phyloP scores from a whole-genome alignment of 2,113 vertebrate species.

The Engraulis encrasicolus region DNA sequence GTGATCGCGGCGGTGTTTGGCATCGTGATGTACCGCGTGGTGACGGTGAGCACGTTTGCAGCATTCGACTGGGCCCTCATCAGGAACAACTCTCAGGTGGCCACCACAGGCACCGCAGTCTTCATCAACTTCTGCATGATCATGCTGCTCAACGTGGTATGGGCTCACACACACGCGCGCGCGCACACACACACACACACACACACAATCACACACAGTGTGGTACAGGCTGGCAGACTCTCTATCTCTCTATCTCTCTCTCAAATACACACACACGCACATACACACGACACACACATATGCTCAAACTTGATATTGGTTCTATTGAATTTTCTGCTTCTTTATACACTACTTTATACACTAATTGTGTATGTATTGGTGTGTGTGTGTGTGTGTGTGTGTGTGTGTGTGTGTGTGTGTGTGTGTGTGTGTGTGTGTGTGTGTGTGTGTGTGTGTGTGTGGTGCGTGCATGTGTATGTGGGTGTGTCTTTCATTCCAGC shows the following conservation, averaged over 20 bases:
- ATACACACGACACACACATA: no score
- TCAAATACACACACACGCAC: no score
- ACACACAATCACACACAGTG: no score
- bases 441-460: not conserved
- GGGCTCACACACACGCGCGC: slow-evolving; percentile 56
- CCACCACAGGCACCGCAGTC: slow-evolving; percentile 94
- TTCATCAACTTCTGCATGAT: slow-evolving; percentile 99
- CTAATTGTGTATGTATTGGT: not conserved
- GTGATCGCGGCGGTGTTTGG: slow-evolving; percentile 97
- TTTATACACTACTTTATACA: no score
- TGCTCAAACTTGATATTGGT: not conserved
- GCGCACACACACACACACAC: no score
- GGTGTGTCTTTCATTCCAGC: slow-evolving; percentile 66
- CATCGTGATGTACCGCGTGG: slow-evolving; percentile 95
- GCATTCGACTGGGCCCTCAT: slow-evolving; percentile 96
- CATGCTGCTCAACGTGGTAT: slow-evolving; percentile 97
- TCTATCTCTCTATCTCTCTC: no score
- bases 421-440: not conserved
- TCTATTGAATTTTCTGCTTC: not conserved
- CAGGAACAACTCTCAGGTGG: slow-evolving; percentile 97
- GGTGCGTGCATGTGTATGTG: no score
- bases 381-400: not conserved
- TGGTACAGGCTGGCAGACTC: no score
- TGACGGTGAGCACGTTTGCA: slow-evolving; percentile 95
- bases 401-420: not conserved